Percentiles rank a stretch among this genome's conserved stretches.
Evolutionary conservation across 2,797 vertebrate species (phyloP).

Genomic region (Manis pentadactyla): DNA sequence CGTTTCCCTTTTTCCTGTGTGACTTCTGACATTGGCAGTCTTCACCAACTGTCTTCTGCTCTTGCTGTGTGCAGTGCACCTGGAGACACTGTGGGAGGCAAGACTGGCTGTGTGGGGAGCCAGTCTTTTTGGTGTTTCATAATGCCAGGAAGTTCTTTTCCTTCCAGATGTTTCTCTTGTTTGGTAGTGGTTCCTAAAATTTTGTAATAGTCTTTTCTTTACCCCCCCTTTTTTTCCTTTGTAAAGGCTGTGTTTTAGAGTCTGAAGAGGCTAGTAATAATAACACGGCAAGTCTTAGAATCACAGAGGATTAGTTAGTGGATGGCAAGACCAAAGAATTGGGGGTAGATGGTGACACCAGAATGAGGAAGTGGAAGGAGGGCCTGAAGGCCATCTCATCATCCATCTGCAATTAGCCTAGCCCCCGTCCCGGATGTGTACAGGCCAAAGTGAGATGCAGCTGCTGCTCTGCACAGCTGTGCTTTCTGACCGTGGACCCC

Average conservation of each 20-base stretch:
- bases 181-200: not conserved
- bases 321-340: not conserved
- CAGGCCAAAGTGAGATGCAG: not conserved
- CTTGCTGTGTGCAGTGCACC: not conserved
- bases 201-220: not conserved
- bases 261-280: not conserved
- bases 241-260: not conserved
- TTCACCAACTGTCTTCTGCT: not conserved
- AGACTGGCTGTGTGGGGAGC: not conserved
- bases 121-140: slow-evolving; percentile 3
- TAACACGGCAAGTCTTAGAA: not conserved
- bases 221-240: not conserved
- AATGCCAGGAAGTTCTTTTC: not conserved
- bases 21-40: too few relatives aligned
- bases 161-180: slow-evolving; percentile 4
- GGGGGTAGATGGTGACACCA: too few relatives aligned
- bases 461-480: not conserved
- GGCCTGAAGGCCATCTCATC: not conserved
- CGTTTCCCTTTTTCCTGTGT: not conserved
- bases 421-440: not conserved
- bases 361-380: not conserved
- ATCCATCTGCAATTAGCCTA: not conserved
- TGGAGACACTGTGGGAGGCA: not conserved
- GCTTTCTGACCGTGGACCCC: not conserved
- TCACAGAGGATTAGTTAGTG: not conserved